phyloP scores from a whole-genome alignment of 2,797 vertebrate species.

The Hirundo rustica region DNA sequence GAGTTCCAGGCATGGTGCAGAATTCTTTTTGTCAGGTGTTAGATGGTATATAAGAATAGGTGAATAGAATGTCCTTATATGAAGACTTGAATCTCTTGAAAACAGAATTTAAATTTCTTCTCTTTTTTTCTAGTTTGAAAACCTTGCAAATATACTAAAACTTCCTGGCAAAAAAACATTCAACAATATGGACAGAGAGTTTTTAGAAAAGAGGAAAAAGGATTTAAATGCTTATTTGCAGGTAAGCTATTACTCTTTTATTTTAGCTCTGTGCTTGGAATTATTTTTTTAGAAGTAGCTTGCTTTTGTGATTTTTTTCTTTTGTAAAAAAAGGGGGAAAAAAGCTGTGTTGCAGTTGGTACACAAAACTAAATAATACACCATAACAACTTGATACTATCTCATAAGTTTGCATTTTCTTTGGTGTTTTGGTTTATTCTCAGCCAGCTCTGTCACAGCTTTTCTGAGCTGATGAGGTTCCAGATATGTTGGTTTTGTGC shows the following conservation, averaged over 20 bases:
- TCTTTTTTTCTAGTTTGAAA: constrained; percentile 87
- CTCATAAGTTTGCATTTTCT: not conserved
- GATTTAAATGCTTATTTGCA: constrained; percentile 97
- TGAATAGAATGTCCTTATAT: not conserved
- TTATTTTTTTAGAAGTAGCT: not conserved
- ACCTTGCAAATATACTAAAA: constrained; percentile 88
- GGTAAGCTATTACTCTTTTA: constrained; percentile 64
- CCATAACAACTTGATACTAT: not conserved
- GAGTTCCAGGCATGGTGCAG: not conserved
- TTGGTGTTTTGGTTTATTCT: not conserved
- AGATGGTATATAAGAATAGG: not conserved
- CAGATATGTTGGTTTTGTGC: not conserved
- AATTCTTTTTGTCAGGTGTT: not conserved
- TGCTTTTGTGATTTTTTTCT: not conserved
- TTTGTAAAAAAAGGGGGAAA: not conserved
- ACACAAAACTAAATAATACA: not conserved
- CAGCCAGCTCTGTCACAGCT: not conserved
- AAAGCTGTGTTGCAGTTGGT: not conserved
- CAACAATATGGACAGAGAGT: constrained; percentile 99
- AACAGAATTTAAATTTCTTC: not conserved
- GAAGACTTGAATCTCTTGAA: not conserved
- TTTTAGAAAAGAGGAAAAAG: constrained; percentile 97
- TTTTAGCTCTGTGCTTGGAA: not conserved
- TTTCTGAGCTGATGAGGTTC: not conserved
- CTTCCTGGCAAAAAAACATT: constrained; percentile 99